Evolutionary conservation across 1,140 invertebrate species (phyloP).

Genomic region (Rhopalosiphum padi): DNA sequence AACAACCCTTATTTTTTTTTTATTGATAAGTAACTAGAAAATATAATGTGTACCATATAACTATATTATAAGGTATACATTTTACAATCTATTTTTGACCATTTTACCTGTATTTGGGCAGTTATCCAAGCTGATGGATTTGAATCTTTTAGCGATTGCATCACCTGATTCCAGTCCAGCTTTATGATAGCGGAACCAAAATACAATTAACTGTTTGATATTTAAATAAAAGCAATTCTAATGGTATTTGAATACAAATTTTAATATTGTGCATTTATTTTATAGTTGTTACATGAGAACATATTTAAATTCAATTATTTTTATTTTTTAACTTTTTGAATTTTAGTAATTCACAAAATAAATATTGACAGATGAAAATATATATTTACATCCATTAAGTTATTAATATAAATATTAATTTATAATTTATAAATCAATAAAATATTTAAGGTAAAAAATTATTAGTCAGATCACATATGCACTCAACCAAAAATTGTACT

Average conservation of each 20-base stretch:
- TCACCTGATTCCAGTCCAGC: constrained; percentile 80
- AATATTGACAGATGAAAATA: not conserved
- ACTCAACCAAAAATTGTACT: too few relatives aligned
- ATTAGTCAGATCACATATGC: too few relatives aligned
- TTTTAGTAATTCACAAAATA: not conserved
- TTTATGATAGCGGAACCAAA: constrained; percentile 56
- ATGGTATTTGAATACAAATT: not conserved
- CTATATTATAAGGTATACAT: constrained; percentile 15
- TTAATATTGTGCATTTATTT: not conserved
- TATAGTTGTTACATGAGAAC: not conserved
- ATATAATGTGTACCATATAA: not conserved
- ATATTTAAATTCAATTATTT: not conserved
- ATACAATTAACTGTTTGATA: constrained; percentile 22
- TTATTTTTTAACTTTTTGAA: not conserved
- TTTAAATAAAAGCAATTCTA: not conserved
- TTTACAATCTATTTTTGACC: constrained; percentile 4
- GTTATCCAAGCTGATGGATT: constrained; percentile 54
- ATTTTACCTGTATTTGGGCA: constrained; percentile 57
- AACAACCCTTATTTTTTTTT: not conserved
- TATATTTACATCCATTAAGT: not conserved
- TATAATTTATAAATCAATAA: too few relatives aligned
- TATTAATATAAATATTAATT: too few relatives aligned
- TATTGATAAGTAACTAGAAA: not conserved
- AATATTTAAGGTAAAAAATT: too few relatives aligned
- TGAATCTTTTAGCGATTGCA: constrained; percentile 79